Conservation (phyloP, 1,140 invertebrate genomes). For the Drosophila mojavensis region DNA sequence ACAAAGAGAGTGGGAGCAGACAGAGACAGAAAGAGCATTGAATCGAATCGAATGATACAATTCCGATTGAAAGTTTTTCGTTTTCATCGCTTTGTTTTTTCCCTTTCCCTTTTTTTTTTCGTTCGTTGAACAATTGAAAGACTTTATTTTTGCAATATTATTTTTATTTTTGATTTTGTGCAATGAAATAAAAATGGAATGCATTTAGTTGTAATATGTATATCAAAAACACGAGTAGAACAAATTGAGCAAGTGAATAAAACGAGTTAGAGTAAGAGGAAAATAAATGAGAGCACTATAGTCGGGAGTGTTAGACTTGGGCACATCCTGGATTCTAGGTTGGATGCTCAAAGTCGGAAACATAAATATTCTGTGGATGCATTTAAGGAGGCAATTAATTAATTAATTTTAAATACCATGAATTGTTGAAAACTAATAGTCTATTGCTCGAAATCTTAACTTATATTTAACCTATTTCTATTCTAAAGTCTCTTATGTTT, state of each 20-base stretch:
- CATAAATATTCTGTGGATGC: too few relatives aligned
- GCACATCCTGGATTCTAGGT: too few relatives aligned
- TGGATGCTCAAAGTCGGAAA: too few relatives aligned
- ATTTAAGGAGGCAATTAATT: too few relatives aligned
- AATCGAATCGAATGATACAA: conserved; percentile 39
- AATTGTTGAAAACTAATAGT: too few relatives aligned
- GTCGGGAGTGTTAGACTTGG: too few relatives aligned
- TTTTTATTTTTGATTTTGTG: conserved; percentile 2
- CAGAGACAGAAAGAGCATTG: conserved; percentile 9
- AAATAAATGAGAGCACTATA: background rate
- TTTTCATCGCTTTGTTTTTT: background rate
- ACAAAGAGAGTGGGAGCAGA: background rate
- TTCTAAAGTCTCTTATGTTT: too few relatives aligned
- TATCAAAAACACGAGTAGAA: background rate
- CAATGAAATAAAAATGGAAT: conserved; percentile 1
- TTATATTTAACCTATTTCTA: too few relatives aligned
- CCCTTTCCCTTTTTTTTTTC: background rate
- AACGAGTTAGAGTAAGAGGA: background rate
- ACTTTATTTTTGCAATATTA: background rate
- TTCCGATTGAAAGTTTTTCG: conserved; percentile 27
- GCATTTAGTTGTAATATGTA: conserved; percentile 3
- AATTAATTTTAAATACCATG: too few relatives aligned
- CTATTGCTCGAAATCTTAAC: too few relatives aligned
- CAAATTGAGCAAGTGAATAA: background rate
- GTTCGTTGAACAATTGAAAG: conserved; percentile 12